These are phyloP conservation scores for Coryphaenoides rupestris DNA, from an alignment of 2,113 vertebrate species.

Conservation along the genomic window DNA sequence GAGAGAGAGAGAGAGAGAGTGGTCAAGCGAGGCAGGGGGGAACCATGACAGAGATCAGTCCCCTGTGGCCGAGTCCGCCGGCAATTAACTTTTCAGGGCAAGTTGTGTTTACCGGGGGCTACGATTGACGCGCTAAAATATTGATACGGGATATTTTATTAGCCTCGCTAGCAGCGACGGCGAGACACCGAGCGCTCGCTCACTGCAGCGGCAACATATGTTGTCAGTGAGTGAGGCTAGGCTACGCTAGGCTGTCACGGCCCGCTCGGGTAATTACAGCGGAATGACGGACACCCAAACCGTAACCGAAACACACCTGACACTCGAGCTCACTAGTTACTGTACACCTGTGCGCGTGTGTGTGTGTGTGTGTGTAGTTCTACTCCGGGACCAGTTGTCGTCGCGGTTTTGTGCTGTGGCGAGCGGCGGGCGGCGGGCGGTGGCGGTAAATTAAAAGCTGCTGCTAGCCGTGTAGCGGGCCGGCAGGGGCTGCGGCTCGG, in stretches of 20 bases:
- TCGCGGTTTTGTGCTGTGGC: not conserved
- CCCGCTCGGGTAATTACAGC: no score
- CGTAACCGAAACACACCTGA: no score
- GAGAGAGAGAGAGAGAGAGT: constrained; percentile 13
- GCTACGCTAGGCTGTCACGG: no score
- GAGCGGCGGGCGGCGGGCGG: not conserved
- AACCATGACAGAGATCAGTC: constrained; percentile 43
- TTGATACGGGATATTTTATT: constrained; percentile 70
- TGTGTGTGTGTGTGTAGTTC: no score
- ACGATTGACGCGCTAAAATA: constrained; percentile 69
- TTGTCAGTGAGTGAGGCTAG: no score
- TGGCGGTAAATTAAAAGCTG: no score
- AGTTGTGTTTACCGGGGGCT: constrained; percentile 66
- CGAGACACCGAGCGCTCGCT: no score
- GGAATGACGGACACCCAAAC: no score
- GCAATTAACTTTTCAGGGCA: constrained; percentile 64
- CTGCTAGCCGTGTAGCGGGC: not conserved
- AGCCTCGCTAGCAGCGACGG: constrained; percentile 53
- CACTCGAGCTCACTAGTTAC: no score
- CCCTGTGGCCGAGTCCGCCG: constrained; percentile 53
- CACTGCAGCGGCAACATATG: no score
- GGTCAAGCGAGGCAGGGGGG: constrained; percentile 22
- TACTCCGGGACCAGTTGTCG: no score
- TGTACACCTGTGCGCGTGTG: no score
- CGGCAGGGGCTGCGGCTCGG: constrained; percentile 31